Conservation (phyloP, 2,113 vertebrate genomes). For the Melospiza melodia region DNA sequence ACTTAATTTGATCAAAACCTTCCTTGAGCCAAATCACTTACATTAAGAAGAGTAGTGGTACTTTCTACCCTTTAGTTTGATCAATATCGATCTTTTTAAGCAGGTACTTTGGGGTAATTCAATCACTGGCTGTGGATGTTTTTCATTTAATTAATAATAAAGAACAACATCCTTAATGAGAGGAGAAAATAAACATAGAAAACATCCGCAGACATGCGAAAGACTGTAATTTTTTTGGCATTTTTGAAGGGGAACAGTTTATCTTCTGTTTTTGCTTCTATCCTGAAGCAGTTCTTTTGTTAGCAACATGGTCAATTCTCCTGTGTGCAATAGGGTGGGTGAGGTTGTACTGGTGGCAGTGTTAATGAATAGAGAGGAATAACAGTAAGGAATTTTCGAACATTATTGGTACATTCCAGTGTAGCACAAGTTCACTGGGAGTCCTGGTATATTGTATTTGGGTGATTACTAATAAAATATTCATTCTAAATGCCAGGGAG, state of each 20-base stretch:
- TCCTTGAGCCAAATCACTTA: conserved; percentile 67
- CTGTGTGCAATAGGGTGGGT: neutral
- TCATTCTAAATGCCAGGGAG: neutral
- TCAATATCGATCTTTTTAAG: conserved; percentile 64
- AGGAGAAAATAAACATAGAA: neutral
- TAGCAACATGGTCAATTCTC: neutral
- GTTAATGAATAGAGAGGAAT: neutral
- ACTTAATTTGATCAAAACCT: conserved; percentile 69
- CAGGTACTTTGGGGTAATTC: conserved; percentile 55
- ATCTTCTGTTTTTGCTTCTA: neutral
- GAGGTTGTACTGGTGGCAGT: neutral
- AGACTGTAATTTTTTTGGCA: neutral
- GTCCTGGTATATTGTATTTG: neutral
- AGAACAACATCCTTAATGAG: conserved; percentile 3
- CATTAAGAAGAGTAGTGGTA: conserved; percentile 46
- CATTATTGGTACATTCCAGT: neutral
- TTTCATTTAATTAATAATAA: conserved; percentile 68
- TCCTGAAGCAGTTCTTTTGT: neutral
- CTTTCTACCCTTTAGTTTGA: conserved; percentile 57
- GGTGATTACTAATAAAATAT: neutral
- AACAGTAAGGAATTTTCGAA: neutral
- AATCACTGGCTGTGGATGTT: conserved; percentile 44
- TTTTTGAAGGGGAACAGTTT: neutral
- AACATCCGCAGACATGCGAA: neutral
- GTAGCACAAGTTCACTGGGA: neutral